Evolutionary conservation across 1,140 invertebrate genomes (phyloP).

Genomic region (Drosophila triauraria): DNA sequence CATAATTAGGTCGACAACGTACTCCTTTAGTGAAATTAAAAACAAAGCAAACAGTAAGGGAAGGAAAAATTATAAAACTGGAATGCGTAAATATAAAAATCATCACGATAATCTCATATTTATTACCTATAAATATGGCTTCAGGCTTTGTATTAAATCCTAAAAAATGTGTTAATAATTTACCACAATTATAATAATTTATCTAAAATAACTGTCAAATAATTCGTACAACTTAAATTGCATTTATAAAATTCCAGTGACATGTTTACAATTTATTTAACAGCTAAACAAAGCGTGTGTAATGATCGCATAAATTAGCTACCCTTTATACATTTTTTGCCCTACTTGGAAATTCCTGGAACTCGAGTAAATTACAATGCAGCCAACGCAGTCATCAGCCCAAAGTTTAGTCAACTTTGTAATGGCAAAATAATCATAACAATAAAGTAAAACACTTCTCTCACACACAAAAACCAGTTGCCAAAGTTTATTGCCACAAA

Average conservation of each 20-base stretch:
- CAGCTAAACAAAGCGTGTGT: constrained; percentile 8
- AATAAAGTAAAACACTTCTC: constrained; percentile 31
- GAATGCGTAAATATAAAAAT: not conserved
- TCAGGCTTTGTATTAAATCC: not conserved
- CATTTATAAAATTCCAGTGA: constrained; percentile 1
- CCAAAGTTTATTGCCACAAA: constrained; percentile 35
- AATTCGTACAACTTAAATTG: constrained; percentile 1
- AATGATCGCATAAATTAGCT: constrained; percentile 37
- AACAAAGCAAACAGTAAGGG: not conserved
- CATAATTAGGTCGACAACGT: constrained; percentile 46
- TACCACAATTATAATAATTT: not conserved
- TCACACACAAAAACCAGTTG: constrained; percentile 52
- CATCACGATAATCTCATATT: constrained; percentile 10
- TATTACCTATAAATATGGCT: not conserved
- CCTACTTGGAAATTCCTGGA: not conserved
- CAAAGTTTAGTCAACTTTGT: constrained; percentile 64
- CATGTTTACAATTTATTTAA: constrained; percentile 23
- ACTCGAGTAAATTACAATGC: constrained; percentile 28
- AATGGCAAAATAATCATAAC: constrained; percentile 36
- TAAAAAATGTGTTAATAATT: not conserved
- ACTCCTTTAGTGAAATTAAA: constrained; percentile 8
- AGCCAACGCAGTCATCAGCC: constrained; percentile 11
- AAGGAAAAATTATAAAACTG: not conserved
- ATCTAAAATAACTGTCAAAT: constrained; percentile 3
- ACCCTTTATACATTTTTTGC: constrained; percentile 27